These are phyloP conservation scores for Cydia strobilella DNA, from an alignment of 1,140 invertebrate genomes.

Conservation along the genomic window DNA sequence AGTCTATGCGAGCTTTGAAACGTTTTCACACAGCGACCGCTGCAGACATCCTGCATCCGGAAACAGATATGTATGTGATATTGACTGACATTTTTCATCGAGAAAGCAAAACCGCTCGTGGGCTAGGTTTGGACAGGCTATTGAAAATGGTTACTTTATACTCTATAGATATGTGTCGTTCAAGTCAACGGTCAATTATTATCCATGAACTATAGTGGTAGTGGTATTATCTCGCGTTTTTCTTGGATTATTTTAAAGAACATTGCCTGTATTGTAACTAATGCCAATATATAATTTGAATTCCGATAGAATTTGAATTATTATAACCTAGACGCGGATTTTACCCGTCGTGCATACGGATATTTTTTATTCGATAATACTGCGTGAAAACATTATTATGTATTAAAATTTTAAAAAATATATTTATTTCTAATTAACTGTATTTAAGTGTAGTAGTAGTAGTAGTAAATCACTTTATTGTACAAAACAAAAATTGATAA, in stretches of 20 bases:
- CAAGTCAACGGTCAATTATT: not conserved
- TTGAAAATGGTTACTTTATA: constrained; percentile 2
- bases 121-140: not conserved
- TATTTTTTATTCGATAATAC: too few relatives aligned
- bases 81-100: constrained; percentile 11
- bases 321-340: too few relatives aligned
- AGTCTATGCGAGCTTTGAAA: constrained; percentile 13
- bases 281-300: too few relatives aligned
- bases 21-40: constrained; percentile 17
- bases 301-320: too few relatives aligned
- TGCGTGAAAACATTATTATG: too few relatives aligned
- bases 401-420: too few relatives aligned
- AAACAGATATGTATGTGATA: constrained; percentile 20
- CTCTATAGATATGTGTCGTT: not conserved
- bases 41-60: constrained; percentile 27
- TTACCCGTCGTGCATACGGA: too few relatives aligned
- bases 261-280: not conserved
- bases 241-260: not conserved
- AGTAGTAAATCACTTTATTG: too few relatives aligned
- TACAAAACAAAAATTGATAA: too few relatives aligned
- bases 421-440: too few relatives aligned
- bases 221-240: not conserved
- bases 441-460: too few relatives aligned
- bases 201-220: not conserved
- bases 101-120: constrained; percentile 2